These are phyloP conservation scores for Lobophora halterata DNA, from an alignment of 2,888 invertebrate species.

Conservation along the genomic window DNA sequence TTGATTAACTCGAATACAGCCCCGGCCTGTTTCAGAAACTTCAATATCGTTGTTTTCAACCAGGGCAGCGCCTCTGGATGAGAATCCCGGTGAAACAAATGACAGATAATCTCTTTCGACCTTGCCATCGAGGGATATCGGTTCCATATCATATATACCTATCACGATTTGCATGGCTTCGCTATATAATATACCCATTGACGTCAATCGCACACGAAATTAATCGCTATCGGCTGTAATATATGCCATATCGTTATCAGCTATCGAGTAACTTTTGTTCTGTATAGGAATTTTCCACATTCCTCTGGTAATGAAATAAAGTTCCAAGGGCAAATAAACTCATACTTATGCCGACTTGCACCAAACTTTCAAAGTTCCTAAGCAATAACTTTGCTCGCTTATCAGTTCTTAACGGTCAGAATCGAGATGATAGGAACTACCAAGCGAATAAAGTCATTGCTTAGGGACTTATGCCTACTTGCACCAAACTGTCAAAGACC, in stretches of 20 bases:
- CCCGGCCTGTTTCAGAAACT: background rate
- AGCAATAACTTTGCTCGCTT: too few relatives aligned
- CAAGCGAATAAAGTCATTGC: too few relatives aligned
- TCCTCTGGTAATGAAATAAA: slow-evolving; percentile 10
- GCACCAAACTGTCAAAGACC: too few relatives aligned
- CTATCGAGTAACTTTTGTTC: slow-evolving; percentile 19
- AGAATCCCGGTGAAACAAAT: slow-evolving; percentile 14
- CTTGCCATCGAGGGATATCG: slow-evolving; percentile 23
- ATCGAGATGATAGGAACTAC: too few relatives aligned
- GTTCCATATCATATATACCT: slow-evolving; percentile 22
- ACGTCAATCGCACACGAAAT: slow-evolving; percentile 28
- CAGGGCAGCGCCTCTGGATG: slow-evolving; percentile 8
- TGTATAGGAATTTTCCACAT: slow-evolving; percentile 23
- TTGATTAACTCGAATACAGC: background rate
- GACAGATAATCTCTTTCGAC: slow-evolving; percentile 20
- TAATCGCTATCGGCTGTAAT: slow-evolving; percentile 22
- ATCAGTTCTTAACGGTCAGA: too few relatives aligned
- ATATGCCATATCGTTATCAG: slow-evolving; percentile 23
- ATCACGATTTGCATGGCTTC: slow-evolving; percentile 17
- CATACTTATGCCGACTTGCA: too few relatives aligned
- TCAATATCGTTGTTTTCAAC: slow-evolving; percentile 8
- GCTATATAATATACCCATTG: slow-evolving; percentile 30
- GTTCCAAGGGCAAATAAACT: slow-evolving; percentile 7
- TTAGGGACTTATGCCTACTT: too few relatives aligned
- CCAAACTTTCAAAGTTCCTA: too few relatives aligned